phyloP scores from a whole-genome alignment of 2,888 invertebrate genomes.

The Rhogogaster chlorosoma region DNA sequence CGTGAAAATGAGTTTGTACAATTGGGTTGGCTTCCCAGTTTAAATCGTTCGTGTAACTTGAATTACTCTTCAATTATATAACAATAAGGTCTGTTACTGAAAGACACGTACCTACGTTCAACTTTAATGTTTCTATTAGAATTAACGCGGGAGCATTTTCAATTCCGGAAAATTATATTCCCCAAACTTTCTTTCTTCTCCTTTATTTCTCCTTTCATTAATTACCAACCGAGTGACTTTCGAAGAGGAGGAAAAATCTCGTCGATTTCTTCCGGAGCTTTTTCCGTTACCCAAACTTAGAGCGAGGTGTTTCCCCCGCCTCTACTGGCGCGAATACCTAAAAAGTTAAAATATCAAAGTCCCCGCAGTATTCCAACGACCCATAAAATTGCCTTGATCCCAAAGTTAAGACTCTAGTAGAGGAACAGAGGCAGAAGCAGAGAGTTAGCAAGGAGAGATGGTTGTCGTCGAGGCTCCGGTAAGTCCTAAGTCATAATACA shows the following conservation, averaged over 20 bases:
- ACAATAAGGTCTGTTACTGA: neutral
- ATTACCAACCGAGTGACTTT: neutral
- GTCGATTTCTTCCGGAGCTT: neutral
- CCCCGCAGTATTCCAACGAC: neutral
- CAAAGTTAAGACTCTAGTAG: neutral
- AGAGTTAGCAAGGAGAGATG: neutral
- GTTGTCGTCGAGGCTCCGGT: neutral
- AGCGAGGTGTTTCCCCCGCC: neutral
- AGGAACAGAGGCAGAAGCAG: neutral
- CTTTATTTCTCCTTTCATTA: neutral
- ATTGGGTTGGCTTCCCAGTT: neutral
- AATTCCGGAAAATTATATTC: neutral
- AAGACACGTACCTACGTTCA: neutral
- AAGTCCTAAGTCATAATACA: constrained; percentile 27
- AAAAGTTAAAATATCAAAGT: neutral
- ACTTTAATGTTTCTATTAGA: neutral
- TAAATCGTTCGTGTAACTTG: constrained; percentile 20
- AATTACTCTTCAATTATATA: constrained; percentile 28
- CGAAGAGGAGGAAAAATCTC: neutral
- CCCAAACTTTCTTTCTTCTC: neutral
- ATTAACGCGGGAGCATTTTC: neutral
- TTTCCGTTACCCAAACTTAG: neutral
- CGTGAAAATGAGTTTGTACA: constrained; percentile 36
- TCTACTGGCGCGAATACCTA: neutral
- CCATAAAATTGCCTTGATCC: constrained; percentile 10